Evolutionary conservation across 2,797 vertebrate species (phyloP).

Genomic region (Muraenolepis orangiensis): DNA sequence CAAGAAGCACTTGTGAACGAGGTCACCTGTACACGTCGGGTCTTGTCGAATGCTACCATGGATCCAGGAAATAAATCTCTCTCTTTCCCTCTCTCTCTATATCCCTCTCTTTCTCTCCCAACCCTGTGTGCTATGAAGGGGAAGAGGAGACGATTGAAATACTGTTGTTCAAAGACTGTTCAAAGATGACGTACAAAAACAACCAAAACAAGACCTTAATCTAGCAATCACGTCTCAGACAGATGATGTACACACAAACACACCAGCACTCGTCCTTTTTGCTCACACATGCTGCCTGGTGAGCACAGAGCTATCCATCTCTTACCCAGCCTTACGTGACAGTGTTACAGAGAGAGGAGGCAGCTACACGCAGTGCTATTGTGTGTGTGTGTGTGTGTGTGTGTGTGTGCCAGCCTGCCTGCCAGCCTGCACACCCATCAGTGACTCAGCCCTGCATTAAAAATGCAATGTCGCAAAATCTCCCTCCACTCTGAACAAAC

Average conservation of each 20-base stretch:
- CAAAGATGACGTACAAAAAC: too few relatives aligned
- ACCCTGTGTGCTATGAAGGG: conserved; percentile 11
- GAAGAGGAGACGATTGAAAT: neutral
- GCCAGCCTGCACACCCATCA: neutral
- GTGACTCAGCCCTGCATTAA: conserved; percentile 19
- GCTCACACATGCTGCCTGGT: conserved; percentile 25
- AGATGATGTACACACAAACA: neutral
- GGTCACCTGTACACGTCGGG: neutral
- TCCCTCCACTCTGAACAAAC: conserved; percentile 20
- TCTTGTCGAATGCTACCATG: conserved; percentile 14
- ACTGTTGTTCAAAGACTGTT: too few relatives aligned
- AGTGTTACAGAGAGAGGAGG: conserved; percentile 26
- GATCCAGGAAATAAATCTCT: neutral
- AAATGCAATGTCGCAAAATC: conserved; percentile 23
- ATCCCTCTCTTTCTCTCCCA: neutral
- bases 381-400: conserved; percentile 1
- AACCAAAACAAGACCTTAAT: neutral
- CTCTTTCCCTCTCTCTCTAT: neutral
- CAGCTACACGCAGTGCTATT: conserved; percentile 30
- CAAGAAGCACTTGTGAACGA: neutral
- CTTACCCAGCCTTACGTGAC: conserved; percentile 30
- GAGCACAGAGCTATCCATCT: conserved; percentile 39
- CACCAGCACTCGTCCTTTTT: conserved; percentile 50
- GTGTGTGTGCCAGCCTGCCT: conserved; percentile 14
- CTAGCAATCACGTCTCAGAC: neutral